A percentile compares a stretch with the other conserved stretches of the same genome.
Evolutionary conservation across 2,888 invertebrate species (phyloP).

Genomic region (Idaea biselata): DNA sequence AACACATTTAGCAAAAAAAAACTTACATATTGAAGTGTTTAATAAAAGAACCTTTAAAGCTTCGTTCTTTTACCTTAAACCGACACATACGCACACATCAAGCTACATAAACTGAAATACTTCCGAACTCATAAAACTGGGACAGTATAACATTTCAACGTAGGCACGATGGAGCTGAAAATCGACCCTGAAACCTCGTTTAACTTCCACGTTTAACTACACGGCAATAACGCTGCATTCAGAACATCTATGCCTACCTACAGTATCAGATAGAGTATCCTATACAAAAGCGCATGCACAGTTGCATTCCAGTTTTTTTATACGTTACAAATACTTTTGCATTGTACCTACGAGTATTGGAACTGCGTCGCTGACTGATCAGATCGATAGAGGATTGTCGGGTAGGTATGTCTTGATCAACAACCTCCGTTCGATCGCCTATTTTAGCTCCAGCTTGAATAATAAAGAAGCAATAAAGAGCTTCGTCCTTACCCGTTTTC

Average conservation of each 20-base stretch:
- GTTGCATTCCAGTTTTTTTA: not conserved
- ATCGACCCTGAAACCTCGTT: constrained; percentile 30
- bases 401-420: constrained; percentile 10
- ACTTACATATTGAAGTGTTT: not conserved
- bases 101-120: constrained; percentile 13
- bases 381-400: not conserved
- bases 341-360: not conserved
- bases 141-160: constrained; percentile 14
- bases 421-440: constrained; percentile 25
- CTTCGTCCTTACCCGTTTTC: constrained; percentile 78
- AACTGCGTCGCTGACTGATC: not conserved
- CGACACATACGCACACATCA: constrained; percentile 2
- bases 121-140: not conserved
- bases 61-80: constrained; percentile 4
- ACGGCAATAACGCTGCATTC: constrained; percentile 16
- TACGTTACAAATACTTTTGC: not conserved
- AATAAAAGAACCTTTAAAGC: not conserved
- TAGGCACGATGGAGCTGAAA: constrained; percentile 20
- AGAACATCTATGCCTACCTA: constrained; percentile 11
- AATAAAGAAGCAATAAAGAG: constrained; percentile 79
- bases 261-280: not conserved
- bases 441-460: constrained; percentile 59
- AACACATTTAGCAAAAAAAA: not conserved
- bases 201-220: constrained; percentile 16
- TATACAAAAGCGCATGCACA: not conserved